phyloP scores from a whole-genome alignment of 2,888 invertebrate species.

The Oxycera nigricornis region DNA sequence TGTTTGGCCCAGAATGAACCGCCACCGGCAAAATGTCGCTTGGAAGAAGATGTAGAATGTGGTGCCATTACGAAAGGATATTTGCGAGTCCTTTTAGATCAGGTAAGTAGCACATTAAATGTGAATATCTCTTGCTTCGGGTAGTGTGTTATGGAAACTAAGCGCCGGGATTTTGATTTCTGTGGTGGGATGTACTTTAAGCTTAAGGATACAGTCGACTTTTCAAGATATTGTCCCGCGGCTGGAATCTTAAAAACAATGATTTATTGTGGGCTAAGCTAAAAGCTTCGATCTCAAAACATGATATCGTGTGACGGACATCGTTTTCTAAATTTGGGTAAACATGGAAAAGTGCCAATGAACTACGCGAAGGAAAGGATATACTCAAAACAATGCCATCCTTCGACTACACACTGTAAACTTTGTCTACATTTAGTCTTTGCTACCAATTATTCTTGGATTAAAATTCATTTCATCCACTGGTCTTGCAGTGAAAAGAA shows the following conservation, averaged over 20 bases:
- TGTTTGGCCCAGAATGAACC: slow-evolving; percentile 78
- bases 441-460: slow-evolving; percentile 37
- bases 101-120: slow-evolving; percentile 63
- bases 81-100: slow-evolving; percentile 76
- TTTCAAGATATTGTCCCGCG: too few species aligned
- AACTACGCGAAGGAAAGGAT: too few species aligned
- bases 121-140: slow-evolving; percentile 2
- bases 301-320: too few species aligned
- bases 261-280: too few species aligned
- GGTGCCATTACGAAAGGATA: slow-evolving; percentile 82
- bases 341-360: too few species aligned
- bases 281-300: too few species aligned
- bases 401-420: slow-evolving; percentile 30
- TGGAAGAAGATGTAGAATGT: slow-evolving; percentile 78
- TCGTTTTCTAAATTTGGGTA: too few species aligned
- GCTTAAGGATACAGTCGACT: too few species aligned
- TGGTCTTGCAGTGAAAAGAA: background rate
- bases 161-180: too few species aligned
- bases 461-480: slow-evolving; percentile 27
- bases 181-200: too few species aligned
- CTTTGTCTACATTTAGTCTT: background rate
- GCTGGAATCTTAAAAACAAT: too few species aligned
- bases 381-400: too few species aligned
- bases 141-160: slow-evolving; percentile 4
- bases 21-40: slow-evolving; percentile 80